phyloP scores from a whole-genome alignment of 2,888 invertebrate species.

The Acleris laterana region DNA sequence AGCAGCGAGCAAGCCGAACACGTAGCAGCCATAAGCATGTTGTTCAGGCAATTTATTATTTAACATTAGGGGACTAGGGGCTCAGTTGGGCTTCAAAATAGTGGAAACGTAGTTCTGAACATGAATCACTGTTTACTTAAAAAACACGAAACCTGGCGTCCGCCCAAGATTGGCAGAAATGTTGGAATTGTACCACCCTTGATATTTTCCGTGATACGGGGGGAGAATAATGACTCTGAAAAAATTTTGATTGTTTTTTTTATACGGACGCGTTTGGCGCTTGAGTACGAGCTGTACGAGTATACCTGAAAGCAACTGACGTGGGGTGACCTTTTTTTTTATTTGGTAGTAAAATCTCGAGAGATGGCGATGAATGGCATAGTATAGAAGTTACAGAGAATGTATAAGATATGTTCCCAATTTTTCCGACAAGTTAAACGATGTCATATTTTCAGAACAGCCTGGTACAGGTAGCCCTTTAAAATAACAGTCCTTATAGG shows the following conservation, averaged over 20 bases:
- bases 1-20: constrained; percentile 24
- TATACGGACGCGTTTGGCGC: constrained; percentile 25
- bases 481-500: neutral
- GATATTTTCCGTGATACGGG: constrained; percentile 52
- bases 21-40: constrained; percentile 32
- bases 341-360: constrained; percentile 15
- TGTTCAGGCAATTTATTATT: constrained; percentile 32
- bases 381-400: neutral
- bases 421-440: too few species aligned
- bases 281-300: constrained; percentile 4
- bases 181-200: constrained; percentile 46
- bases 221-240: constrained; percentile 62
- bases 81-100: constrained; percentile 30
- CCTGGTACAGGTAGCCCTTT: too few species aligned
- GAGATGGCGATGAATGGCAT: neutral
- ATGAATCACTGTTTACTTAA: constrained; percentile 57
- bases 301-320: constrained; percentile 11
- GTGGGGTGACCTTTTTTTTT: constrained; percentile 20
- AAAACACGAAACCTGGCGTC: constrained; percentile 55
- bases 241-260: constrained; percentile 57
- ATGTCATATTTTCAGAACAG: too few species aligned
- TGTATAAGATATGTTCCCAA: neutral
- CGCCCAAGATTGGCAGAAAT: constrained; percentile 48
- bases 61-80: constrained; percentile 30
- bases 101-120: constrained; percentile 41